A percentile compares a stretch with the other conserved stretches of the same genome.
These are phyloP conservation scores for Drosophila yakuba DNA, from an alignment of 1,140 invertebrate genomes.

Conservation along the genomic window DNA sequence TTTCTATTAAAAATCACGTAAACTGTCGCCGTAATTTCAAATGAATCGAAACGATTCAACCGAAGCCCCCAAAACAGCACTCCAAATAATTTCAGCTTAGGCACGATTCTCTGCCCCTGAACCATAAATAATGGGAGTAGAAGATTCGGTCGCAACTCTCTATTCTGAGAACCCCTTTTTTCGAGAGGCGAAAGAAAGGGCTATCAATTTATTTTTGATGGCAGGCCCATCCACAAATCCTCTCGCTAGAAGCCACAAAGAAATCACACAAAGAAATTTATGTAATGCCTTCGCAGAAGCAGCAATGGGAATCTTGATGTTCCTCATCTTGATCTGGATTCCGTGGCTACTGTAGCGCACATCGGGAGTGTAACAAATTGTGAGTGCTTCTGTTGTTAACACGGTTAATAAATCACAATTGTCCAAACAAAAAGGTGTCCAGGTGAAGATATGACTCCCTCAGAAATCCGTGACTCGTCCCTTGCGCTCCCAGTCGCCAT, in stretches of 20 bases:
- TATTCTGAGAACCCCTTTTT: constrained; percentile 74
- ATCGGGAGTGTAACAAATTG: constrained; percentile 50
- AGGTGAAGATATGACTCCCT: constrained; percentile 10
- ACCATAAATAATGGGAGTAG: constrained; percentile 66
- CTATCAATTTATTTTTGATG: constrained; percentile 73
- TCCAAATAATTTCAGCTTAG: constrained; percentile 68
- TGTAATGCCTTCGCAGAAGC: constrained; percentile 76
- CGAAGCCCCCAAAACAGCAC: constrained; percentile 23
- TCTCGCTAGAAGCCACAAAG: constrained; percentile 45
- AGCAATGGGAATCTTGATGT: constrained; percentile 26
- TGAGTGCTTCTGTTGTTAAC: constrained; percentile 64
- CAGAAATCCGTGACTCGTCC: constrained; percentile 91
- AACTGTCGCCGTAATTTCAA: constrained; percentile 76
- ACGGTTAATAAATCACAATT: constrained; percentile 62
- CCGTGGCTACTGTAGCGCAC: constrained; percentile 44
- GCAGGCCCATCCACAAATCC: constrained; percentile 65
- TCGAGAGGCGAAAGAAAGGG: constrained; percentile 18
- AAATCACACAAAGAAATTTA: constrained; percentile 75
- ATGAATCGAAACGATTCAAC: constrained; percentile 55
- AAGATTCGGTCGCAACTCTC: constrained; percentile 17
- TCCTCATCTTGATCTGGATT: constrained; percentile 38
- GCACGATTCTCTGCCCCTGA: constrained; percentile 66
- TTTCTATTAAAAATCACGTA: constrained; percentile 81
- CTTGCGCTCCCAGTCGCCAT: constrained; percentile 99
- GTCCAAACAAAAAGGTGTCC: constrained; percentile 34